Conservation (phyloP, 1,140 invertebrate genomes). For the Aricia agestis region DNA sequence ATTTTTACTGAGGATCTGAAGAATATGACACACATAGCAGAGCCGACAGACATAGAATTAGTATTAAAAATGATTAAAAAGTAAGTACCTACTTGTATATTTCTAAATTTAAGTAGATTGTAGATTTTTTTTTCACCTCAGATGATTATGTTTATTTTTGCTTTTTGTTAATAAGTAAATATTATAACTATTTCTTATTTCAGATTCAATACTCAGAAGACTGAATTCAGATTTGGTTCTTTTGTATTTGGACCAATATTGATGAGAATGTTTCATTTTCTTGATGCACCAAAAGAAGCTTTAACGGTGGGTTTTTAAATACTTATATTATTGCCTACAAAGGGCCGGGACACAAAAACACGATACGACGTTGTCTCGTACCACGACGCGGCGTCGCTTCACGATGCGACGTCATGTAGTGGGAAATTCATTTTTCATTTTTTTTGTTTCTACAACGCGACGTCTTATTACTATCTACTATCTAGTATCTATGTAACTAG, state of each 20-base stretch:
- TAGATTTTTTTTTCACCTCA: no score
- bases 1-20: constrained; percentile 92
- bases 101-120: background rate
- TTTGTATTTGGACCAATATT: constrained; percentile 90
- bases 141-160: no score
- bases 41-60: constrained; percentile 81
- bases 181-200: constrained; percentile 25
- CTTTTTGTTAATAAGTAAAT: background rate
- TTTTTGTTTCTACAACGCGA: no score
- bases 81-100: constrained; percentile 71
- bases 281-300: constrained; percentile 83
- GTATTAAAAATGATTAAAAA: constrained; percentile 82
- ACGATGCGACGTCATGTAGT: no score
- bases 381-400: no score
- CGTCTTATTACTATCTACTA: no score
- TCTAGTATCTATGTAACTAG: no score
- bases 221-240: constrained; percentile 83
- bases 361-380: no score
- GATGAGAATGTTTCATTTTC: constrained; percentile 85
- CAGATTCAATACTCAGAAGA: constrained; percentile 85
- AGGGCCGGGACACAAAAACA: no score
- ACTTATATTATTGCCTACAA: no score
- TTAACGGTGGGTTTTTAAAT: constrained; percentile 72
- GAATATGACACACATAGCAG: constrained; percentile 84
- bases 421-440: no score